phyloP scores from a whole-genome alignment of 2,797 vertebrate species.

The Hippoglossus hippoglossus region DNA sequence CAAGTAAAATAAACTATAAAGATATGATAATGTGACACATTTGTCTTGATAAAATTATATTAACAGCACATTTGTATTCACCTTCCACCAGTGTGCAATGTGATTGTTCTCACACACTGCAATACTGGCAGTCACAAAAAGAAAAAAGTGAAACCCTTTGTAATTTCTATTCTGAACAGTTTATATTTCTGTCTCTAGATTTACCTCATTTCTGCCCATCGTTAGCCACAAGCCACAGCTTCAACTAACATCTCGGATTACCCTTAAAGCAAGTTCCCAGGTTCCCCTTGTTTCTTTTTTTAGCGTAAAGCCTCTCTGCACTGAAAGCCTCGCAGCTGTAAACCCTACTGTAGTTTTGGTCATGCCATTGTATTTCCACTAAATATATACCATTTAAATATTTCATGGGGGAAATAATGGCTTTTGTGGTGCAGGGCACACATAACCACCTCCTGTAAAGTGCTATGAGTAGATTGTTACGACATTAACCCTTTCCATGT shows the following conservation, averaged over 20 bases:
- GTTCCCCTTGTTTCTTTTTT: constrained; percentile 19
- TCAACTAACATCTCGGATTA: constrained; percentile 17
- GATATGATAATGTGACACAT: too few relatives aligned
- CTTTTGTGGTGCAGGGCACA: constrained; percentile 37
- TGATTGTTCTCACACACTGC: background rate
- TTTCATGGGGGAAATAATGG: constrained; percentile 65
- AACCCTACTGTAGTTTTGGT: constrained; percentile 25
- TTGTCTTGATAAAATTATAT: too few relatives aligned
- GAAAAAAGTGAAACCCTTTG: background rate
- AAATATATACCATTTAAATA: constrained; percentile 61
- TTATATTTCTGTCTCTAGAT: background rate
- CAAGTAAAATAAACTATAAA: too few relatives aligned
- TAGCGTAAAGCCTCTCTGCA: background rate
- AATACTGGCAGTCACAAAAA: background rate
- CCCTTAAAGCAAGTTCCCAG: constrained; percentile 11
- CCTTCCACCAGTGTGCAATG: background rate
- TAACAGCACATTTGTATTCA: background rate
- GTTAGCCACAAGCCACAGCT: constrained; percentile 12
- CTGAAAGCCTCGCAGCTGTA: constrained; percentile 26
- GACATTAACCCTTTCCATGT: constrained; percentile 24
- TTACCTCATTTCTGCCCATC: constrained; percentile 5
- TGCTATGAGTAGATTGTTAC: constrained; percentile 43
- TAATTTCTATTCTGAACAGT: background rate
- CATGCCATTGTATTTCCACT: constrained; percentile 39
- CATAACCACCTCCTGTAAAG: constrained; percentile 50